Percentiles rank a stretch among this genome's conserved stretches.
These are phyloP conservation scores for Zophobas atratus DNA, from an alignment of 1,140 invertebrate species.

Conservation along the genomic window DNA sequence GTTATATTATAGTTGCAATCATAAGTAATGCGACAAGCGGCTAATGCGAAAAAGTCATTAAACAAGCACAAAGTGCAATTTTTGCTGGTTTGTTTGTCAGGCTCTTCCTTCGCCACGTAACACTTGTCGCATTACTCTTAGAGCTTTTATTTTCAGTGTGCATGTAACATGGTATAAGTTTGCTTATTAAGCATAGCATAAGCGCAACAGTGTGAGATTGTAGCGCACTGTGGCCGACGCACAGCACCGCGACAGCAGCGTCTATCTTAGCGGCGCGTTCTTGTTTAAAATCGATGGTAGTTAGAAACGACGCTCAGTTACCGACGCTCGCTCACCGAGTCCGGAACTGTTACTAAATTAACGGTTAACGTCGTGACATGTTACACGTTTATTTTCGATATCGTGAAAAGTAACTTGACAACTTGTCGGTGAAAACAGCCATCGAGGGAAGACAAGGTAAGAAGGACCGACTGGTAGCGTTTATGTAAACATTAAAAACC, in stretches of 20 bases:
- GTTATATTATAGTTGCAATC: background rate
- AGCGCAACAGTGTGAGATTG: slow-evolving; percentile 45
- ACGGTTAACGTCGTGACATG: slow-evolving; percentile 47
- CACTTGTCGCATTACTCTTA: slow-evolving; percentile 26
- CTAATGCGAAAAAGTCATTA: slow-evolving; percentile 35
- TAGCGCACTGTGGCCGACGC: slow-evolving; percentile 44
- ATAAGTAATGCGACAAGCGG: slow-evolving; percentile 8
- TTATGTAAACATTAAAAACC: slow-evolving; percentile 8
- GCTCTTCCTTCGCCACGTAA: slow-evolving; percentile 2
- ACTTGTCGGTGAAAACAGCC: slow-evolving; percentile 15
- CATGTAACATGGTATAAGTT: slow-evolving; percentile 23
- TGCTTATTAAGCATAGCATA: slow-evolving; percentile 35
- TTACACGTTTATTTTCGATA: slow-evolving; percentile 41
- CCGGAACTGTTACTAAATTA: slow-evolving; percentile 48
- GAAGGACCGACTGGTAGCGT: background rate
- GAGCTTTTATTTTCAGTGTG: slow-evolving; percentile 23
- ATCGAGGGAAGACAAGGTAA: slow-evolving; percentile 17
- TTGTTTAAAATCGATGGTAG: slow-evolving; percentile 57
- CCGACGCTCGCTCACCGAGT: slow-evolving; percentile 47
- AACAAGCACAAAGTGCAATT: slow-evolving; percentile 1
- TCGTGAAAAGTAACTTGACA: slow-evolving; percentile 17
- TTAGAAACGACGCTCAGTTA: slow-evolving; percentile 55
- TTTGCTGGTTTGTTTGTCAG: slow-evolving; percentile 14
- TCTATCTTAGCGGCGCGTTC: slow-evolving; percentile 49
- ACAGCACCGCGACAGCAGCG: slow-evolving; percentile 49